Base-by-base conservation (phyloP, 1,140 invertebrate species). In the Panulirus ornatus region DNA sequence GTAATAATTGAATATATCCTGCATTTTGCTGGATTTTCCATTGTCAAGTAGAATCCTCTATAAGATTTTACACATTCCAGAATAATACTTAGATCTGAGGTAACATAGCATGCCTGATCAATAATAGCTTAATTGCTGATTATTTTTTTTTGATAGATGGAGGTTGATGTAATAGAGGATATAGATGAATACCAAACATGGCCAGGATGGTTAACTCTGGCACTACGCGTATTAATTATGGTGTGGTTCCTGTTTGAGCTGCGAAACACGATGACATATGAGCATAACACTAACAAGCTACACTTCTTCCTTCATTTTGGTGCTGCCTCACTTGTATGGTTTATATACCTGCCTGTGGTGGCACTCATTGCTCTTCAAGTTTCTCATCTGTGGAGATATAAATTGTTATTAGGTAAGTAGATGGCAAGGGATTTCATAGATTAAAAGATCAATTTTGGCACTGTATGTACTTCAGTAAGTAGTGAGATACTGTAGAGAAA, bases 181-280 rank as follows among this genome's bases (percentile, higher is more conserved):
- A 97, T 98, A 83, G 98, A 99, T 94, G 98, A 99, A 93, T 99
- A 98, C 94, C 98, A 99, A 94, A 99, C 98, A 9, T 98, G 97
- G 97, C 98, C 98, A 2, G 98, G 98, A 3, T 98, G 98, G 96
- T 95, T 99, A 71, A 98, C 98, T 63, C 95, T 99, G 0, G 96
- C 97, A 30, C 96, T 98, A 87, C 95, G 98, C 91, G 96, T 98
- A 91, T 94, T 97, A 30, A 98, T 99, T 91, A 99, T 99, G 97
- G 94, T 97, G 63, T 99, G 98, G 98, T 99, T 99, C 94, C 94
- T 99, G 22, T 96, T 96, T 92, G 98, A 99, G 94, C 95, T 99
- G n/a, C 95, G 97, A 88, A 97, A 97, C 92, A 98, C 98, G 1
- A 98, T 98, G 97, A 95, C 96, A 83, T 97, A 98, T 92, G 97